Evolutionary conservation across 2,113 vertebrate species (phyloP), one percentile per base, ranked within the genome.

Genomic region (Lanius collurio): DNA sequence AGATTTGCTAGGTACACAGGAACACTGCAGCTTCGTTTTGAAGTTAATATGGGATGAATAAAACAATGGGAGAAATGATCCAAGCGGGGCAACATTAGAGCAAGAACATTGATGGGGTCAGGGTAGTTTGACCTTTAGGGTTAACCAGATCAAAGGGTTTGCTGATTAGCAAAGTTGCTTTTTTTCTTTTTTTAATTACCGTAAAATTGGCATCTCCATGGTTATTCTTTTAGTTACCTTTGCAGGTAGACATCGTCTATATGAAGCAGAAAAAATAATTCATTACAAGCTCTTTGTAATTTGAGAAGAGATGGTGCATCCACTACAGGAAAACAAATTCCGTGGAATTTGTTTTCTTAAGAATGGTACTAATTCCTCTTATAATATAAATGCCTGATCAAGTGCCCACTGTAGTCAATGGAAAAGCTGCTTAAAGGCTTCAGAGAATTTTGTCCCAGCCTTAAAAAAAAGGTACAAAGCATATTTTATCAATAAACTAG

Each of bases 61-160:
- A 97, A 95, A 98, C 98, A 98, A 98, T 98, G 96, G 96, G 80
- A 96, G 94, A 97, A 84, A 96, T 97, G 97, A 98, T 98, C 97
- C 97, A 89, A 97, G 95, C 87, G 6, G 44, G 79, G 93, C 76
- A 78, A 97, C 96, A 95, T 95, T 96, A 93, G 91, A 96, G 97
- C 68, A 89, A 88, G 97, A 98, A 96, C 97, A 96, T 11, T 93
- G 96, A 86, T 44, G 93, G 91, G 98, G 98, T 98, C 98, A 98
- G 96, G 88, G 81, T 89, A 55, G 94, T 96, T 97, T 98, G 97
- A 98, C 98, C 98, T 98, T 96, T 97, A 89, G 96, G 98, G 98
- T 98, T 98, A 98, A 98, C 97, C 87, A 98, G 97, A 98, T 98
- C 98, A 98, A 98, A 98, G 98, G 59, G 92, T 94, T 96, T 77